A percentile compares a stretch with the other conserved stretches of the same genome.
Conservation (phyloP, 1,140 invertebrate genomes). For the Calephelis nemesis region DNA sequence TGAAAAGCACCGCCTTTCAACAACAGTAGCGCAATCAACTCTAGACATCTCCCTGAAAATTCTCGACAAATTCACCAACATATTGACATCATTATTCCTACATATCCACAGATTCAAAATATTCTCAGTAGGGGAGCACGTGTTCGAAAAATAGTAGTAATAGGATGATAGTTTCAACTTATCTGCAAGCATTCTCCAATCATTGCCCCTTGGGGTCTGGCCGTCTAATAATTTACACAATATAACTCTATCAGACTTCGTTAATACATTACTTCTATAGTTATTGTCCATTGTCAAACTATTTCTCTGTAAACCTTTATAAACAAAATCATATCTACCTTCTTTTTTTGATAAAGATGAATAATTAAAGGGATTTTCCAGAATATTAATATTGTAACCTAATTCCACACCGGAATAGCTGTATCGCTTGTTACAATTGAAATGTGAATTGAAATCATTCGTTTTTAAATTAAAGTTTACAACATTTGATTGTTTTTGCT, state of each 20-base stretch:
- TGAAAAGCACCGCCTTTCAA: constrained; percentile 84
- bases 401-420: constrained; percentile 66
- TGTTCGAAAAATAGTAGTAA: constrained; percentile 97
- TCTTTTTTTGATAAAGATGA: constrained; percentile 70
- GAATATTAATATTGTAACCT: constrained; percentile 62
- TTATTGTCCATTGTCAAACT: constrained; percentile 70
- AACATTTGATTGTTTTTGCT: constrained; percentile 71
- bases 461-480: constrained; percentile 75
- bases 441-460: constrained; percentile 74
- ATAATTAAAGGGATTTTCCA: constrained; percentile 74
- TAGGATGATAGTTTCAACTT: constrained; percentile 94
- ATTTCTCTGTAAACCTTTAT: constrained; percentile 54
- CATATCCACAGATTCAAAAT: constrained; percentile 98
- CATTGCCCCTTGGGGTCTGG: constrained; percentile 93
- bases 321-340: constrained; percentile 63
- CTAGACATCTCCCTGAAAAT: constrained; percentile 95
- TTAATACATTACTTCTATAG: constrained; percentile 60
- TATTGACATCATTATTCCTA: constrained; percentile 92
- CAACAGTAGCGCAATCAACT: constrained; percentile 91
- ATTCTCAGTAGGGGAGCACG: constrained; percentile 95
- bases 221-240: constrained; percentile 94
- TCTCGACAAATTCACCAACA: constrained; percentile 88
- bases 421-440: constrained; percentile 68
- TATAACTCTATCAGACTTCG: constrained; percentile 85
- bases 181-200: constrained; percentile 96